Conservation (phyloP, 1,140 invertebrate genomes). For the Gryon sp. region DNA sequence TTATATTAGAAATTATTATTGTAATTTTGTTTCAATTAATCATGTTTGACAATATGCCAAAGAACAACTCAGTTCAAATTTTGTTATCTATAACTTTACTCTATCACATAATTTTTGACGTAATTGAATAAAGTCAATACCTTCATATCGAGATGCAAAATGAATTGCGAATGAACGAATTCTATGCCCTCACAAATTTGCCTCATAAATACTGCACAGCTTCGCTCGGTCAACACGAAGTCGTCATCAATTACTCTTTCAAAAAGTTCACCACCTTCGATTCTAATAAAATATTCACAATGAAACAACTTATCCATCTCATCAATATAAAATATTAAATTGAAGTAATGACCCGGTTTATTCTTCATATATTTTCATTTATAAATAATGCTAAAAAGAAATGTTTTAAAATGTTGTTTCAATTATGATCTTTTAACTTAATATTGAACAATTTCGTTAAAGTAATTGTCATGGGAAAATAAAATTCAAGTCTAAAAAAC, state of each 20-base stretch:
- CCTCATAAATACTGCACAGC: conserved; percentile 96
- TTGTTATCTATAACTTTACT: neutral
- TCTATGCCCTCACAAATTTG: conserved; percentile 98
- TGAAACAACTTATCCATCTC: conserved; percentile 65
- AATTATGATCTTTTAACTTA: too few species aligned
- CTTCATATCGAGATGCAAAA: conserved; percentile 98
- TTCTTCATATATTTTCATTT: too few species aligned
- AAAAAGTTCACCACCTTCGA: conserved; percentile 98
- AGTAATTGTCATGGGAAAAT: too few species aligned
- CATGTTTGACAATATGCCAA: conserved; percentile 33
- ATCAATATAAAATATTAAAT: neutral
- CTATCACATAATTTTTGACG: neutral
- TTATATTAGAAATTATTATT: conserved; percentile 56
- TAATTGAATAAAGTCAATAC: conserved; percentile 76
- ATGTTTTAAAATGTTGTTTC: too few species aligned
- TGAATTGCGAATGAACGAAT: conserved; percentile 96
- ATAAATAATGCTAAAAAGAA: too few species aligned
- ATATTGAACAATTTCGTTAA: neutral
- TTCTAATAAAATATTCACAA: conserved; percentile 82
- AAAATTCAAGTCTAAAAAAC: too few species aligned
- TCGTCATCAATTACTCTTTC: conserved; percentile 99
- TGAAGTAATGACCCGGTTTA: too few species aligned
- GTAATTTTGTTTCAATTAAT: conserved; percentile 33
- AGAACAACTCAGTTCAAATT: conserved; percentile 7
- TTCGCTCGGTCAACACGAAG: conserved; percentile 96